Evolutionary conservation across 2,888 invertebrate species (phyloP), one percentile per base, ranked within the genome.

Genomic region (Pammene aurita): DNA sequence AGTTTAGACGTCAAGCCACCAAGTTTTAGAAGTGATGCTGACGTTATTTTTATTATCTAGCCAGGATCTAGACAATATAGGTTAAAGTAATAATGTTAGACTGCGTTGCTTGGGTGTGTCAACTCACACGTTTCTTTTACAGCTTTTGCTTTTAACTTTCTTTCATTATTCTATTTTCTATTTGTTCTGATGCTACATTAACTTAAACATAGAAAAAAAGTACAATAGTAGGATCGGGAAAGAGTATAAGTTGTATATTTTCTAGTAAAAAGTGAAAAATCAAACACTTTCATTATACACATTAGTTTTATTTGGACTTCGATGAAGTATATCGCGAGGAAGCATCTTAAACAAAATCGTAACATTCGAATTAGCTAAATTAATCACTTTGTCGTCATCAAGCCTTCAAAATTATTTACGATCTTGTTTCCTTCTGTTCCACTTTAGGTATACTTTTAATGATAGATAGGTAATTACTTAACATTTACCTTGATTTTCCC

Each of bases 91-190:
- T 13, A 6, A 35, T 11, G 48, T 50, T 62, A n/a, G 9, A n/a
- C 38, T 9, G n/a, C n/a, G 41, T 55, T 35, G 55, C 2, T 35
- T 38, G 5, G 18, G 11, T 57, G 48, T 41, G 41, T 48, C 34
- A 41, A 66, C 57, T 57, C 57, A 50, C 56, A 57, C 65, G 34
- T 34, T 48, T 26, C n/a, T 56, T 50, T 66, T 66, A 48, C 46
- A 56, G 50, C 65, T 66, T 57, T 66, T 66, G 65, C 57, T 66
- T 66, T 66, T 48, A 66, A 57, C 57, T 56, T 48, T 57, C 56
- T 50, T 57, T 35, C 64, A 34, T 56, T 57, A n/a, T 41, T n/a
- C 18, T 44, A 35, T 44, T 65, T 65, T 65, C 65, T 65, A 56
- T 56, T 56, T 35, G 35, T 35, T 50, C 35, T 11, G 38, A 42